These are phyloP conservation scores for Siniperca knerii DNA, from an alignment of 2,113 vertebrate genomes.

Conservation along the genomic window DNA sequence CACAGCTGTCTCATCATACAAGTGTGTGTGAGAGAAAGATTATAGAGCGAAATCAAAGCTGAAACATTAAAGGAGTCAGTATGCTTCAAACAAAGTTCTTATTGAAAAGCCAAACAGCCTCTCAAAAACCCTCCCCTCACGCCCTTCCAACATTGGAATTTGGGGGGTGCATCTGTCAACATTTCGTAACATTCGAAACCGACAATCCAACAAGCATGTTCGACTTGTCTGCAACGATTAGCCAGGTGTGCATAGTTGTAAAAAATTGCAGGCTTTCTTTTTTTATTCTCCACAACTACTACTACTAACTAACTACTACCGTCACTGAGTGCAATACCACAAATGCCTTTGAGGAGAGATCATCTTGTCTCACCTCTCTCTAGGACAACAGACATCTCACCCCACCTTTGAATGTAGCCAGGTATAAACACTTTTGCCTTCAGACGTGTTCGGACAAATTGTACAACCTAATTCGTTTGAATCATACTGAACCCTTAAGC, in stretches of 20 bases:
- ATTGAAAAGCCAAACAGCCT: neutral
- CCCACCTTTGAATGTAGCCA: neutral
- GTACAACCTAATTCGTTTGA: neutral
- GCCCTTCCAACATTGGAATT: neutral
- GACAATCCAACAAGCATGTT: neutral
- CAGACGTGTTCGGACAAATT: neutral
- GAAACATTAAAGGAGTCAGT: slow-evolving; percentile 23
- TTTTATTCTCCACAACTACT: neutral
- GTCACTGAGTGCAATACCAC: neutral
- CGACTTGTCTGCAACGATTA: neutral
- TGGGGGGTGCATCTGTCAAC: neutral
- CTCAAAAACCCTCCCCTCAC: neutral
- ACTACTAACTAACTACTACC: neutral
- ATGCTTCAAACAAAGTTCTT: slow-evolving; percentile 27
- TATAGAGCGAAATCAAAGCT: slow-evolving; percentile 9
- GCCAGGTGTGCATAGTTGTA: neutral
- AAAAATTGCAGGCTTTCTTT: neutral
- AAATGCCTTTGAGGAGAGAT: neutral
- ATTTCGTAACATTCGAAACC: neutral
- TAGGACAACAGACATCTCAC: neutral
- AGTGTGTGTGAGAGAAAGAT: slow-evolving; percentile 8
- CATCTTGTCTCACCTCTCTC: neutral
- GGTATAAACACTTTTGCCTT: neutral
- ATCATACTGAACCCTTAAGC: slow-evolving; percentile 31
- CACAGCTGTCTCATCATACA: slow-evolving; percentile 7